A percentile compares a stretch with the other conserved stretches of the same genome.
These are phyloP conservation scores for Helobdella robusta DNA, from an alignment of 2,888 invertebrate species.

Conservation along the genomic window DNA sequence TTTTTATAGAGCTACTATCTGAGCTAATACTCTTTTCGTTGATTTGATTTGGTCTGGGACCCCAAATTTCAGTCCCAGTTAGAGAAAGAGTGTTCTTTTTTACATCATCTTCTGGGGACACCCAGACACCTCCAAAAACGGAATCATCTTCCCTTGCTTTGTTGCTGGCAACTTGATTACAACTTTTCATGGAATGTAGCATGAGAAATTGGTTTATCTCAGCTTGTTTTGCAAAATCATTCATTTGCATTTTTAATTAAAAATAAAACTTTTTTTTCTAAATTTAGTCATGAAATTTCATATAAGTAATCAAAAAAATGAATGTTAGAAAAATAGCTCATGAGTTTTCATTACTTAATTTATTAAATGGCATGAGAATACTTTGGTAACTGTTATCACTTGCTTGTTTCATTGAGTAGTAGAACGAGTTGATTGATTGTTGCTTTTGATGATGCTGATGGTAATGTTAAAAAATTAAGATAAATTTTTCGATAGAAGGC, in stretches of 20 bases:
- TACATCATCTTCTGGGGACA: slow-evolving; percentile 20
- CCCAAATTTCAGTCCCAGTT: slow-evolving; percentile 25
- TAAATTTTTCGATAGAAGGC: slow-evolving; percentile 13
- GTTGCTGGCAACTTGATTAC: slow-evolving; percentile 2
- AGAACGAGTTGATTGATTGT: too few relatives aligned
- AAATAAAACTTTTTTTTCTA: too few relatives aligned
- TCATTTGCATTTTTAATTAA: slow-evolving; percentile 15
- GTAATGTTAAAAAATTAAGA: too few relatives aligned
- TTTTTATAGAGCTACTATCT: slow-evolving; percentile 6
- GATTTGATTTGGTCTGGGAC: slow-evolving; percentile 10
- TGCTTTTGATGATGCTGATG: too few relatives aligned
- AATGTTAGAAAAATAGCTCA: too few relatives aligned
- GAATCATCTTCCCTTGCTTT: slow-evolving; percentile 21
- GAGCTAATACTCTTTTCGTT: slow-evolving; percentile 4
- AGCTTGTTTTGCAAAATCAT: slow-evolving; percentile 17
- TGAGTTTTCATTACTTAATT: too few relatives aligned
- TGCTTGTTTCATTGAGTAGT: too few relatives aligned
- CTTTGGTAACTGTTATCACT: slow-evolving; percentile 1
- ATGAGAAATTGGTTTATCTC: slow-evolving; percentile 16
- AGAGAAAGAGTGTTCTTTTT: slow-evolving; percentile 17
- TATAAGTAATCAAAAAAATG: too few relatives aligned
- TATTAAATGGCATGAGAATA: slow-evolving; percentile 13
- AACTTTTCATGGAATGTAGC: slow-evolving; percentile 22
- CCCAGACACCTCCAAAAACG: slow-evolving; percentile 23
- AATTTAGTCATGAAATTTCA: too few relatives aligned